Evolutionary conservation across 2,113 vertebrate species (phyloP), one percentile per base, ranked within the genome.

Genomic region (Microcebus jonahi): DNA sequence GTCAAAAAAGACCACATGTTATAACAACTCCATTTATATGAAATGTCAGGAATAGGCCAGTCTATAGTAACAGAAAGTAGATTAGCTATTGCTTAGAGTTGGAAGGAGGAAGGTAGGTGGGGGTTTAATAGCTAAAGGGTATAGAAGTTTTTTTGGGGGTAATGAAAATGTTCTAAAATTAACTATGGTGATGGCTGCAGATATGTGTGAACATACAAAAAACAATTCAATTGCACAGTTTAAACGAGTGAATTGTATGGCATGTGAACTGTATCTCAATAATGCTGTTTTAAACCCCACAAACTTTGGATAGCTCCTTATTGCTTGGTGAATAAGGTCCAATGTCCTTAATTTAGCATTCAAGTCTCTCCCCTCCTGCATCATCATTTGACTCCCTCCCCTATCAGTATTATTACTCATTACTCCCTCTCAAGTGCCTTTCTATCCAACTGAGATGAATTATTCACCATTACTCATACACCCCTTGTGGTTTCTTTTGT

Each of bases 111-210:
- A 34, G 2, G 27, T 10, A 45, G 15, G 12, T 11, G 23, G 12
- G 20, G 14, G 27, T 14, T 18, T 53, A 29, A 88, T 5, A 42
- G 77, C 21, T 68, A 91, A 76, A 92, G 31, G 36, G 23, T 48
- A 91, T 20, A 6, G 10, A 81, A 31, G 42, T 88, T 92, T 88
- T 80, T 10, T 18, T 25, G 36, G 61, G 59, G 61, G 61, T 88
- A 57, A 89, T 79, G 42, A 73, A 92, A 96, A 95, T 57, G 42
- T 92, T 96, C 65, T 53, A 89, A 90, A 95, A 29, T 7, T 48
- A 57, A 63, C 42, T 55, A 48, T 55, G 25, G n/a, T 50, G 9
- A 85, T 63, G 6, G 55, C 25, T 85, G 27, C 21, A 92, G 45
- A 70, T 57, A 73, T 45, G n/a, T 83, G 50, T 83, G 77, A 94